These are phyloP conservation scores for Papilio helenus DNA, from an alignment of 1,140 invertebrate genomes.

Conservation along the genomic window DNA sequence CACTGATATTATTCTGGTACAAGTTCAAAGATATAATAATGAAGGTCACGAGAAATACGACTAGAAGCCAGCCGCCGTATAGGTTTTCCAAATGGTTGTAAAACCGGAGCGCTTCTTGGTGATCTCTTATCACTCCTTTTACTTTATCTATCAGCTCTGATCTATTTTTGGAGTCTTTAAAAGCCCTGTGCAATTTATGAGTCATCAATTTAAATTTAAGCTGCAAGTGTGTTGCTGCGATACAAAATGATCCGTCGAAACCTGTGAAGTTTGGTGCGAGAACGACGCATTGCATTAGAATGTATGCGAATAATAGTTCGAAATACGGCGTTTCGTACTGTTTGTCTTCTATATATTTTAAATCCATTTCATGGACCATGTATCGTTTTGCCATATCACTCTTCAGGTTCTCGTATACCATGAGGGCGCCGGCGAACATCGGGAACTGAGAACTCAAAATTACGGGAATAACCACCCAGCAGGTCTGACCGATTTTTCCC, in stretches of 20 bases:
- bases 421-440: constrained; percentile 54
- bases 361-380: constrained; percentile 70
- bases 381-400: constrained; percentile 53
- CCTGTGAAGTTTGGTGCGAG: constrained; percentile 60
- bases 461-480: constrained; percentile 62
- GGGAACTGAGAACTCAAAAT: constrained; percentile 61
- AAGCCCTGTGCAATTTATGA: constrained; percentile 58
- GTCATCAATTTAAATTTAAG: constrained; percentile 65
- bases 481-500: constrained; percentile 58
- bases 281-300: constrained; percentile 53
- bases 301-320: constrained; percentile 63
- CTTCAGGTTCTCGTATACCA: constrained; percentile 55
- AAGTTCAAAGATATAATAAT: constrained; percentile 62
- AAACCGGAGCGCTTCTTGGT: constrained; percentile 61
- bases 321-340: constrained; percentile 67
- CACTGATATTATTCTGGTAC: constrained; percentile 58
- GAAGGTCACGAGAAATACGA: constrained; percentile 62
- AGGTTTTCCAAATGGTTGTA: constrained; percentile 59
- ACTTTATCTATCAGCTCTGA: constrained; percentile 52
- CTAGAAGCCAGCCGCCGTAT: constrained; percentile 65
- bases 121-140: constrained; percentile 57
- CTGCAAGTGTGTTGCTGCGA: constrained; percentile 62
- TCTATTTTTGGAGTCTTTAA: constrained; percentile 52
- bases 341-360: constrained; percentile 61
- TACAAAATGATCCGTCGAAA: constrained; percentile 70